Conservation (phyloP, 2,888 invertebrate genomes). For the Drosophila kanekoi region DNA sequence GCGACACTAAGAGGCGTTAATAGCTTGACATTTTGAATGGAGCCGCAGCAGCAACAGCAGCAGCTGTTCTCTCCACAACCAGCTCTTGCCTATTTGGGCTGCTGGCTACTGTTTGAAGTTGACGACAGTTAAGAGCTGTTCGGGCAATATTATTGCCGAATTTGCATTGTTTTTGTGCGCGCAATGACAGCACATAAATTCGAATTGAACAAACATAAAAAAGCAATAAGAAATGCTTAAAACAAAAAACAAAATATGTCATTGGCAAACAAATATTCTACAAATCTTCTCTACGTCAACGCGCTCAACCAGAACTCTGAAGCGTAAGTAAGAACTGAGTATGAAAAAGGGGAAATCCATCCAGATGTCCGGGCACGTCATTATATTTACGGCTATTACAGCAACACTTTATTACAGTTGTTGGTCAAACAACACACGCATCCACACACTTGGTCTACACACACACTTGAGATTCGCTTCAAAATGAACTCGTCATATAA, state of each 20-base stretch:
- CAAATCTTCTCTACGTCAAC: constrained; percentile 20
- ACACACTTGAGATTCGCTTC: constrained; percentile 31
- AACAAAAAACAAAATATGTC: constrained; percentile 17
- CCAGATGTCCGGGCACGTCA: constrained; percentile 49
- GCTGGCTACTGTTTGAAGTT: constrained; percentile 68
- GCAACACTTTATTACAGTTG: constrained; percentile 45
- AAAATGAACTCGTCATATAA: constrained; percentile 67
- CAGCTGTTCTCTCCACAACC: constrained; percentile 29
- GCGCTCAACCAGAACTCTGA: constrained; percentile 62
- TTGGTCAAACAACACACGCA: constrained; percentile 56
- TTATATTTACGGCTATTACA: constrained; percentile 58
- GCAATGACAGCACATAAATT: constrained; percentile 38
- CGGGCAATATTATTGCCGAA: constrained; percentile 39
- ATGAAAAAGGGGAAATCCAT: constrained; percentile 8
- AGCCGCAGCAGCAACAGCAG: constrained; percentile 16
- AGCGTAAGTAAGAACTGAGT: background rate
- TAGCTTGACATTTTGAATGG: constrained; percentile 77
- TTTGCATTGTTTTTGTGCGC: constrained; percentile 41
- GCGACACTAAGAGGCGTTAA: constrained; percentile 80
- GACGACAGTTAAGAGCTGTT: constrained; percentile 39
- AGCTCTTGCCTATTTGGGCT: constrained; percentile 63
- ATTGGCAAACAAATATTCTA: constrained; percentile 13
- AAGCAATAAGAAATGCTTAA: constrained; percentile 15
- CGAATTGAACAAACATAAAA: constrained; percentile 28
- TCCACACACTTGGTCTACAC: background rate